Evolutionary conservation across 2,113 vertebrate species (phyloP), one percentile per base, ranked within the genome.

Genomic region (Sterna hirundo): DNA sequence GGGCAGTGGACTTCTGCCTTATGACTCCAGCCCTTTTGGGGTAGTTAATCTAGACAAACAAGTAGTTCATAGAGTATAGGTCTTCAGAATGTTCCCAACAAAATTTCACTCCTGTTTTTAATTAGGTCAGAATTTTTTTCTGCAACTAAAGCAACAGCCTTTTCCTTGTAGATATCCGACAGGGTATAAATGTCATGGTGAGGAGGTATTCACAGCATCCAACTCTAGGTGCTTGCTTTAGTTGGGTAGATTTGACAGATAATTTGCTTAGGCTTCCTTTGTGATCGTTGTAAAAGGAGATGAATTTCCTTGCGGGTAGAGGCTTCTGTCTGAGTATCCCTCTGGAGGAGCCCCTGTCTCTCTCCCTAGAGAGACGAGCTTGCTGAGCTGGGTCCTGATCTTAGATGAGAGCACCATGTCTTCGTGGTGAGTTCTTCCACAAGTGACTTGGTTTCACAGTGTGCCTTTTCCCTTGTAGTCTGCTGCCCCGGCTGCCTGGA

Each of bases 1-100:
- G 98, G 97, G 97, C 97, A 94, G 95, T 60, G 96, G 91, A 68
- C 82, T 87, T 57, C 85, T 92, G 76, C 79, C 74, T 93, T 74
- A 60, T 32, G 44, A 61, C 65, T 49, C 13, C 69, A 88, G 51
- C 51, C 69, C 32, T 96, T 90, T 90, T 91, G 75, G 71, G 85
- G 87, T 83, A 74, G 27, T 70, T 80, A 83, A 47, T 65, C 46
- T 57, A 81, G 54, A 49, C 23, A 75, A 78, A 70, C 38, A 49
- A 83, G 14, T 42, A 64, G 57, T 40, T 36, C 15, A 44, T 84
- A 80, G 34, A 47, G 49, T 44, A 5, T 1, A 74, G 46, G 32
- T 77, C 40, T 83, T 72, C 46, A 89, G 68, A 92, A 36, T 34
- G 32, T 90, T 64, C 60, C 79, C 71, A 44, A 15, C 23, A 34